Conservation (phyloP, 2,797 vertebrate species). For the Falco peregrinus region DNA sequence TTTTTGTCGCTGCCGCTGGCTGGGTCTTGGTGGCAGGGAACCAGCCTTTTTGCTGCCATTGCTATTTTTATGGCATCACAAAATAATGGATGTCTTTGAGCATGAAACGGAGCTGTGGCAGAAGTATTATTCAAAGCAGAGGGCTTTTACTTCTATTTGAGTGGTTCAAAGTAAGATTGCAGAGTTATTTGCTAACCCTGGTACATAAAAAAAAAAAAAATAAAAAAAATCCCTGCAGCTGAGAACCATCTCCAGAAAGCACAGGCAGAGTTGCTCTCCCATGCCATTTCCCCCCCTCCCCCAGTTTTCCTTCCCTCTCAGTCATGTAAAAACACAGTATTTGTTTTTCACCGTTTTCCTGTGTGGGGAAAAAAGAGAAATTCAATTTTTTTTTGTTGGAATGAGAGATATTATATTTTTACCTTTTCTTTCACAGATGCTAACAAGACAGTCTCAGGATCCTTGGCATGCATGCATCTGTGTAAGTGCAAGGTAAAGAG, state of each 20-base stretch:
- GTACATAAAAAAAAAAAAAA: neutral
- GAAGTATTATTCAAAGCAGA: neutral
- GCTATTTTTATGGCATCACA: neutral
- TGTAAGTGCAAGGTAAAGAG: neutral
- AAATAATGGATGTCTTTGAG: neutral
- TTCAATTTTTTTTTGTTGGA: neutral
- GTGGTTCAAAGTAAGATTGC: neutral
- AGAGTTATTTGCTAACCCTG: neutral
- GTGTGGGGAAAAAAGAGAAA: too few relatives aligned
- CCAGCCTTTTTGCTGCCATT: neutral
- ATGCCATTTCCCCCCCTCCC: rapidly evolving
- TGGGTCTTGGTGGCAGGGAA: neutral
- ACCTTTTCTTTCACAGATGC: neutral
- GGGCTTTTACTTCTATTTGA: neutral
- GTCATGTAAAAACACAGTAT: neutral
- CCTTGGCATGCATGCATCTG: neutral
- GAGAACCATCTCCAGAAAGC: neutral
- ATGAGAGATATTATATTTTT: rapidly evolving
- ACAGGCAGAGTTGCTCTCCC: neutral
- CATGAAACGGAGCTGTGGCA: neutral
- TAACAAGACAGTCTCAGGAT: neutral
- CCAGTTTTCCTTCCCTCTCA: neutral
- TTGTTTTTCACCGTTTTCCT: neutral
- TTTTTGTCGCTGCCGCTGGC: neutral
- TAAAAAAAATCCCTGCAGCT: neutral